phyloP scores from a whole-genome alignment of 92 coral and sea anemone genomes.

The Meandrina meandrites region DNA sequence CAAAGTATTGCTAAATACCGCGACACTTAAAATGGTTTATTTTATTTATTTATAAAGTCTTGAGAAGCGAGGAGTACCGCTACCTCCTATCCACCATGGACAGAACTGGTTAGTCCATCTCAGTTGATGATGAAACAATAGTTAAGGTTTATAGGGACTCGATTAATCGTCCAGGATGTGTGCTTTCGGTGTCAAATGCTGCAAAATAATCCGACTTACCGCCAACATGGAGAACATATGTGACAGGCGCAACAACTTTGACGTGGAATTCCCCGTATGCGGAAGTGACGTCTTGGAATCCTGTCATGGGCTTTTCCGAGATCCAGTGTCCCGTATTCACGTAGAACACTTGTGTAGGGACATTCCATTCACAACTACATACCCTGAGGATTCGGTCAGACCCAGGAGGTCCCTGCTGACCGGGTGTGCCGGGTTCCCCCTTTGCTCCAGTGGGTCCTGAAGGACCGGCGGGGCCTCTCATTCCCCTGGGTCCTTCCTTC shows the following conservation, averaged over 20 bases:
- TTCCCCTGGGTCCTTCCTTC: slow-evolving; percentile 80
- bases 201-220: slow-evolving; percentile 46
- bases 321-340: slow-evolving; percentile 79
- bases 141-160: too few species aligned
- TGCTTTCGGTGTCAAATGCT: neutral
- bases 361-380: slow-evolving; percentile 71
- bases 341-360: slow-evolving; percentile 78
- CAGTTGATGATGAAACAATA: too few species aligned
- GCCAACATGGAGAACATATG: slow-evolving; percentile 82
- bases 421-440: slow-evolving; percentile 72
- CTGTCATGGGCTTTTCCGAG: slow-evolving; percentile 77
- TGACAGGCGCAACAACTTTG: slow-evolving; percentile 67
- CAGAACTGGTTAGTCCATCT: too few species aligned
- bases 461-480: slow-evolving; percentile 75
- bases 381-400: slow-evolving; percentile 53
- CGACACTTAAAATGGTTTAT: too few species aligned
- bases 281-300: slow-evolving; percentile 72
- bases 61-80: too few species aligned
- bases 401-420: slow-evolving; percentile 80
- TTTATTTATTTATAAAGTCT: too few species aligned
- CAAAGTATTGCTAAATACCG: too few species aligned
- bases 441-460: slow-evolving; percentile 62
- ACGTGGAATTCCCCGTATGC: slow-evolving; percentile 79
- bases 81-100: too few species aligned
- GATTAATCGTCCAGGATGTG: too few species aligned